Evolutionary conservation across 2,113 vertebrate species (phyloP), one percentile per base, ranked within the genome.

Genomic region (Rhineura floridana): DNA sequence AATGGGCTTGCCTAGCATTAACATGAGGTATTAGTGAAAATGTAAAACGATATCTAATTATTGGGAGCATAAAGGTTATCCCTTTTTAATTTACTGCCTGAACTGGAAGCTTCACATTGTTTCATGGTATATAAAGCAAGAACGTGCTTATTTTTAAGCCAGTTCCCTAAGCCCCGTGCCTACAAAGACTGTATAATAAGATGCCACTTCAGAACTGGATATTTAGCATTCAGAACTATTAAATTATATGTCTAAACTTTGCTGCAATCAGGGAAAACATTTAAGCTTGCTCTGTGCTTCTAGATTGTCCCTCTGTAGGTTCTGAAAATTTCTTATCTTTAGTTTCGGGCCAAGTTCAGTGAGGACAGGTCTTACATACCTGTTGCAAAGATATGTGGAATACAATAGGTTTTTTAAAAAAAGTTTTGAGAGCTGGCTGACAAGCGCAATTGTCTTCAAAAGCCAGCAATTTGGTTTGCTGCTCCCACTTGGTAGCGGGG

Each of bases 381-480:
- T n/a, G 23, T 8, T 67, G 62, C 46, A 46, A 55, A 79, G 50
- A 79, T 79, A 79, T n/a, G 50, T 30, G n/a, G 46, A 15, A 78
- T 0, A 13, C 46, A 78, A 50, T 11, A n/a, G 4, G 76, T 33
- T 30, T 50, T 30, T 12, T 8, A 6, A 12, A 15, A 65, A 65
- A 15, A 17, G 23, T 42, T 0, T 9, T 77, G 90, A 91, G 69
- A 91, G 89, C 87, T 90, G 83, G 55, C 63, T 87, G 80, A 83
- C 48, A 90, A 90, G 81, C 59, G 28, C 44, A 59, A 89, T 3
- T 7, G 46, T 84, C 39, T 69, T 50, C 48, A 90, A 2, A 59
- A 52, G 50, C 50, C 50, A 52, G 50, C 8, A 52, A 52, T 52
- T 52, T 52, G 50, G 50, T 52, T 52, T 52, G 50, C 50, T 52